Evolutionary conservation across 2,888 invertebrate species (phyloP), one percentile per base, ranked within the genome.

Genomic region (Sipunculus nudus): DNA sequence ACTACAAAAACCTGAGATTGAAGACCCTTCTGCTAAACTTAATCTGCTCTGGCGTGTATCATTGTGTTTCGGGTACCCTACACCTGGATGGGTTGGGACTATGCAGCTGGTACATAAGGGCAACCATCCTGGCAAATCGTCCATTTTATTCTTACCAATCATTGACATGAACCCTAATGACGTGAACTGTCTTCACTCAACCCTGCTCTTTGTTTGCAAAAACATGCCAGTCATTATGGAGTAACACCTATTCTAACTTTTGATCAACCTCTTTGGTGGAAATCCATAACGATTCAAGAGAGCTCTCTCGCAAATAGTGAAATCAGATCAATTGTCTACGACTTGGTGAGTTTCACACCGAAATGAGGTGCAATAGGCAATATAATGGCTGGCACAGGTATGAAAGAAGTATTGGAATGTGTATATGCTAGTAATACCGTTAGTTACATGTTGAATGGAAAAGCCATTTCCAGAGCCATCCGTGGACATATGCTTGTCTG

Each of bases 301-400:
- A 59, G 49, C 57, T 53, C 49, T 47, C 39, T 41, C 31, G 38
- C 10, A 1, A 26, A 49, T 23, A 54, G 62, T 55, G 39, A 38
- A 10, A 16, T 69, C 13, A 50, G 62, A 23, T n/a, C 50, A 21
- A 39, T 65, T 10, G 38, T 70, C 13, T 67, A 13, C 43, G 65
- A 13, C 59, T 73, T 8, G 63, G 71, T 46, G 67, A 61, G 10
- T 70, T 72, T 40, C 72, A 72, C 41, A 52, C 62, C 10, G 38
- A 61, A 28, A 74, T 71, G 71, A 74, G 71, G 72, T 25, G 56
- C 60, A 21, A 73, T 74, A 48, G 75, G 75, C 16, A 48, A 58
- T 48, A 25, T 65, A 29, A 72, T 72, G 67, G 53, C 19, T 35
- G 62, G 67, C 26, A 65, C 71, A 41, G 75, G 73, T 3, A 45